phyloP scores from a whole-genome alignment of 1,140 invertebrate species.

The Oncopeltus fasciatus region DNA sequence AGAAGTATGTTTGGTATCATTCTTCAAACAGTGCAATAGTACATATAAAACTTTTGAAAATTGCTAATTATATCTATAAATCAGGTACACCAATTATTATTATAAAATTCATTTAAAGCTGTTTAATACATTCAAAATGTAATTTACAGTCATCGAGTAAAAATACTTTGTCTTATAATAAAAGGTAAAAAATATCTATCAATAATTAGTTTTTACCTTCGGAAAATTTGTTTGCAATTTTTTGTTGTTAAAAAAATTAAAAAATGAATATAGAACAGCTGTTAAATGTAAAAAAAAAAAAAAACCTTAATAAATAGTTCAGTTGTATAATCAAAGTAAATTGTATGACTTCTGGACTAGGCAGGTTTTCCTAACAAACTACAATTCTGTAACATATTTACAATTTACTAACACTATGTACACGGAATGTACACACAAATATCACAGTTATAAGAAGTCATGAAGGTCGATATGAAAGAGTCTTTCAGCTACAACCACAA shows the following conservation, averaged over 20 bases:
- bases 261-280: not conserved
- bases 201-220: too few relatives aligned
- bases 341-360: not conserved
- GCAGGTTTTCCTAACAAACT: not conserved
- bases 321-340: not conserved
- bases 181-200: not conserved
- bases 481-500: slow-evolving; percentile 57
- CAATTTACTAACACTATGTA: not conserved
- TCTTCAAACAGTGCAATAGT: too few relatives aligned
- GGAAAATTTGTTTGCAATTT: not conserved
- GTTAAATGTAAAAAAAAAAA: not conserved
- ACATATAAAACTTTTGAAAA: too few relatives aligned
- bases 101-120: not conserved
- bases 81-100: not conserved
- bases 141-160: not conserved
- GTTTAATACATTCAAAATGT: not conserved
- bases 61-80: not conserved
- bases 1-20: too few relatives aligned
- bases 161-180: not conserved
- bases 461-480: not conserved
- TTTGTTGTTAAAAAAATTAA: too few relatives aligned
- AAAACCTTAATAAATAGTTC: not conserved
- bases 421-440: not conserved
- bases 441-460: not conserved
- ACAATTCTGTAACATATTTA: too few relatives aligned